A percentile compares a stretch with the other conserved stretches of the same genome.
These are phyloP conservation scores for Dasypus novemcinctus DNA, from an alignment of 2,113 vertebrate genomes.

Conservation along the genomic window DNA sequence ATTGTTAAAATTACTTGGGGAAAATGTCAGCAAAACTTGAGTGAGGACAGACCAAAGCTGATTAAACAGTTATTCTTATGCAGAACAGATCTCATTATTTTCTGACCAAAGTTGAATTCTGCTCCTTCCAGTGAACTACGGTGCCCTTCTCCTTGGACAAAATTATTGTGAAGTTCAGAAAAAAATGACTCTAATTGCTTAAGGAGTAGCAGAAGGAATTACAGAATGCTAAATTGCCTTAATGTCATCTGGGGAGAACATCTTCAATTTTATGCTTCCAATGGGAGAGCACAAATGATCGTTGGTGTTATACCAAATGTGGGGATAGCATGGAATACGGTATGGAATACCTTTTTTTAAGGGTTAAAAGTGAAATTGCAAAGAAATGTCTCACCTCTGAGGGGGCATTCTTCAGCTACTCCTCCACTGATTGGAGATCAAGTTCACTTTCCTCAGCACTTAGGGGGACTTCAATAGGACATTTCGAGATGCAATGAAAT, in stretches of 20 bases:
- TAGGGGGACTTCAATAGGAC: not conserved
- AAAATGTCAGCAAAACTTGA: not conserved
- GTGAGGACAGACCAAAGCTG: not conserved
- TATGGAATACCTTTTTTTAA: not conserved
- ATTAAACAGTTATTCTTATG: conserved; percentile 46
- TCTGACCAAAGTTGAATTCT: conserved; percentile 17
- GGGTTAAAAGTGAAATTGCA: not conserved
- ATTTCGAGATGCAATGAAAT: not conserved
- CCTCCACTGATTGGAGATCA: not conserved
- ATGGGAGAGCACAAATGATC: not conserved
- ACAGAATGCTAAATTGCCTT: conserved; percentile 47
- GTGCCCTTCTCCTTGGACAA: conserved; percentile 51
- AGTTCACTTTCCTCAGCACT: not conserved
- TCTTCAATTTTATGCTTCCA: conserved; percentile 16
- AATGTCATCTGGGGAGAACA: conserved; percentile 49
- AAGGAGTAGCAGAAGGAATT: conserved; percentile 55
- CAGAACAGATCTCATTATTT: conserved; percentile 54
- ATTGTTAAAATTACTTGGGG: not conserved
- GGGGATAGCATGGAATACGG: not conserved
- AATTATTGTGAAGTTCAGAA: conserved; percentile 50
- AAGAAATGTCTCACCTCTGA: conserved; percentile 17
- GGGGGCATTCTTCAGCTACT: not conserved
- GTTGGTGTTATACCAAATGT: not conserved
- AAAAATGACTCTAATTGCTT: conserved; percentile 58
- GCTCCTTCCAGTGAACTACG: conserved; percentile 24